A percentile compares a stretch with the other conserved stretches of the same genome.
Evolutionary conservation across 2,888 invertebrate genomes (phyloP).

Genomic region (Pterostichus madidus): DNA sequence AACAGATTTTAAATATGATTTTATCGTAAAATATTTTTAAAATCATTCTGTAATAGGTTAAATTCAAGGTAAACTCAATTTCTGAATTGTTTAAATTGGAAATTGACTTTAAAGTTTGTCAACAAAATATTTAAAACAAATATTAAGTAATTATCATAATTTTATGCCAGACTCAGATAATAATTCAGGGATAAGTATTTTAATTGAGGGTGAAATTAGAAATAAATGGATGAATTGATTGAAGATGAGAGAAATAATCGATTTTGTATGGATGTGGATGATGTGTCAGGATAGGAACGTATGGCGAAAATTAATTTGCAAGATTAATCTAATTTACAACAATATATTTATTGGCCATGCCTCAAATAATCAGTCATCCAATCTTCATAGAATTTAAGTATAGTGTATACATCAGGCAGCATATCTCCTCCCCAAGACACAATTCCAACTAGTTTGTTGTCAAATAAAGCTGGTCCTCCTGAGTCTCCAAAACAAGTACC

Average conservation of each 20-base stretch:
- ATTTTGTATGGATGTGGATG: background rate
- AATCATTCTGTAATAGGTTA: background rate
- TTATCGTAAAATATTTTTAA: too few species aligned
- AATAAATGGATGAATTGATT: too few species aligned
- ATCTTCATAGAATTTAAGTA: background rate
- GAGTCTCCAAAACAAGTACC: background rate
- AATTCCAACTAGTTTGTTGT: background rate
- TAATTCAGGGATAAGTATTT: too few species aligned
- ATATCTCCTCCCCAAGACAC: background rate
- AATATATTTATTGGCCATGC: background rate
- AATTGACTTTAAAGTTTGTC: background rate
- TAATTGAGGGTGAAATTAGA: too few species aligned
- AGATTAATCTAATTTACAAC: too few species aligned
- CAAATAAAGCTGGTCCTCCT: background rate
- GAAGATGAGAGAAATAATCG: too few species aligned
- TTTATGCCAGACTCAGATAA: too few species aligned
- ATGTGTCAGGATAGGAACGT: too few species aligned
- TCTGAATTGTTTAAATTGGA: background rate
- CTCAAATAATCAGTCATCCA: background rate
- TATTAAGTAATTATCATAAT: too few species aligned
- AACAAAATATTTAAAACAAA: too few species aligned
- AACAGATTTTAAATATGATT: background rate
- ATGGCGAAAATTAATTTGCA: too few species aligned
- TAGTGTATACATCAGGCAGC: background rate
- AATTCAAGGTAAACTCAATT: background rate